phyloP scores from a whole-genome alignment of 2,888 invertebrate genomes.

The Leptogaster cylindrica region DNA sequence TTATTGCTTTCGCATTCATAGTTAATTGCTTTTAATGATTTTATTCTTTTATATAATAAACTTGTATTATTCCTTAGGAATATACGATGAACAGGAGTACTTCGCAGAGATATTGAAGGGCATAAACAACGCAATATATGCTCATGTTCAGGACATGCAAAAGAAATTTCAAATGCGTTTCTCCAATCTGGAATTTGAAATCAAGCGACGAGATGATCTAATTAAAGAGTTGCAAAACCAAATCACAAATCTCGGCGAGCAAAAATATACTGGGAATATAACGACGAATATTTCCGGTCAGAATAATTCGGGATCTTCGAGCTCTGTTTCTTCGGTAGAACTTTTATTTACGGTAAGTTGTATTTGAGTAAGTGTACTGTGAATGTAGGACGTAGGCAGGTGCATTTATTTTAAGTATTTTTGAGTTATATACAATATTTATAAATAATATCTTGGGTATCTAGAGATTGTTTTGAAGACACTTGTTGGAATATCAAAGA shows the following conservation, averaged over 20 bases:
- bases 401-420: background rate
- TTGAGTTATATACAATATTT: no score
- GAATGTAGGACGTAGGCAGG: background rate
- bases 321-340: constrained; percentile 56
- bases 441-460: no score
- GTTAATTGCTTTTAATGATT: no score
- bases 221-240: constrained; percentile 78
- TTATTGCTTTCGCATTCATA: constrained; percentile 67
- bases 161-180: constrained; percentile 76
- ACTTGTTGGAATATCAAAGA: no score
- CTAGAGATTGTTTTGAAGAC: no score
- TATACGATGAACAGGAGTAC: constrained; percentile 81
- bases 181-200: constrained; percentile 78
- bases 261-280: background rate
- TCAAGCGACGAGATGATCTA: constrained; percentile 80
- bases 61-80: no score
- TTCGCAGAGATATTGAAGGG: constrained; percentile 79
- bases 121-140: constrained; percentile 82
- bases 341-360: constrained; percentile 61
- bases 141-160: constrained; percentile 74
- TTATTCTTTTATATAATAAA: no score
- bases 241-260: constrained; percentile 70
- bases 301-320: constrained; percentile 4
- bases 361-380: background rate
- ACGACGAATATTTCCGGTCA: background rate